A percentile compares a stretch with the other conserved stretches of the same genome.
These are phyloP conservation scores for Helostoma temminkii DNA, from an alignment of 2,797 vertebrate genomes.

Conservation along the genomic window DNA sequence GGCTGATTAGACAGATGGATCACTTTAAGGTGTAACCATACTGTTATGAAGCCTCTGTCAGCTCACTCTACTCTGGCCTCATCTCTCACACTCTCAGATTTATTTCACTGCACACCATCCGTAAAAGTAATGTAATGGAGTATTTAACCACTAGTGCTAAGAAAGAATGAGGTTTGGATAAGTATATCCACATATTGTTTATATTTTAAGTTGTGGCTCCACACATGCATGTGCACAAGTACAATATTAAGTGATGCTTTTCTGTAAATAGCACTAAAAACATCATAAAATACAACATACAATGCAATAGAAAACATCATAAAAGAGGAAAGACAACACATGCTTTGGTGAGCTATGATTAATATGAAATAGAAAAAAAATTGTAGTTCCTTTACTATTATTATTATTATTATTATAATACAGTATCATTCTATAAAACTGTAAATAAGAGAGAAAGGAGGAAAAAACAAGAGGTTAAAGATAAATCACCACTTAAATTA, in stretches of 20 bases:
- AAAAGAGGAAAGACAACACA: too few species aligned
- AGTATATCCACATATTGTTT: not conserved
- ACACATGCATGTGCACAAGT: not conserved
- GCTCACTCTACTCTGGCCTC: constrained; percentile 47
- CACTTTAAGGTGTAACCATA: constrained; percentile 51
- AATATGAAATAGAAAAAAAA: too few species aligned
- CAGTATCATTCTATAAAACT: too few species aligned
- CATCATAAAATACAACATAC: too few species aligned
- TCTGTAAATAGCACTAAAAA: constrained; percentile 8
- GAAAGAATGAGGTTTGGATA: constrained; percentile 6
- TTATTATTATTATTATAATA: too few species aligned
- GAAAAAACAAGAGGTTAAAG: too few species aligned
- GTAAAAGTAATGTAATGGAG: constrained; percentile 28
- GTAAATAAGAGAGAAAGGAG: too few species aligned
- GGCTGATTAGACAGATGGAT: constrained; percentile 72
- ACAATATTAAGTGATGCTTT: not conserved
- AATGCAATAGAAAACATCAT: too few species aligned
- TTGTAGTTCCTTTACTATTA: too few species aligned
- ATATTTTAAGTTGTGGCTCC: not conserved
- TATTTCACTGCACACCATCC: constrained; percentile 25
- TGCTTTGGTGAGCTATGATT: too few species aligned
- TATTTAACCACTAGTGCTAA: constrained; percentile 20
- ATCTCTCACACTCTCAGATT: constrained; percentile 40
- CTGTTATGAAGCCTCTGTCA: constrained; percentile 54
- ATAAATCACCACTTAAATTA: too few species aligned